Evolutionary conservation across 2,888 invertebrate species (phyloP), one percentile per base, ranked within the genome.

Genomic region (Strigamia maritima): DNA sequence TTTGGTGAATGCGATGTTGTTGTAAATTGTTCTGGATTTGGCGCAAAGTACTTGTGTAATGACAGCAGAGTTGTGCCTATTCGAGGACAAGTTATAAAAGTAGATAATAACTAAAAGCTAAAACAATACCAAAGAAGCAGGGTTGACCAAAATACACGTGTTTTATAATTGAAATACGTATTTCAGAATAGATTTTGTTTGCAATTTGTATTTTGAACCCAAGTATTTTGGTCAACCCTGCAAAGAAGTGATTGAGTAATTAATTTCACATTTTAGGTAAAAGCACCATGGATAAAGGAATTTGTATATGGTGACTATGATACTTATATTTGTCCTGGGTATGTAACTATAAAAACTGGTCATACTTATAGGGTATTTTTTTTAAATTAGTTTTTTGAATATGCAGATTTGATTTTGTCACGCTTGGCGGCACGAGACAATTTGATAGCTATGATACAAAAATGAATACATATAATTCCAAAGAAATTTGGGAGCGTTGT

Each of bases 221-320:
- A n/a, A n/a, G n/a, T n/a, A n/a, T n/a, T n/a, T n/a, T n/a, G n/a
- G n/a, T n/a, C n/a, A n/a, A n/a, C n/a, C n/a, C n/a, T n/a, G n/a
- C n/a, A n/a, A n/a, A n/a, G n/a, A n/a, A n/a, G n/a, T n/a, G n/a
- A n/a, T 24, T 74, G 8, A 74, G 1, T 24, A 24, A 31, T 74
- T 74, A 10, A n/a, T 74, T 74, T 26, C 10, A 6, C 7, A 24
- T 75, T n/a, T 24, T 35, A 91, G 90, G 90, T 92, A 0, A 89
- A 90, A 79, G 96, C 95, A 0, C 95, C 95, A 0, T 97, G 95
- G 95, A 87, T 97, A 75, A 95, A 94, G 86, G 92, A 91, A 10
- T 95, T 94, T 79, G 93, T 93, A 84, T 97, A 94, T 84, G 93
- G 91, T 0, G 95, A 95, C 84, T 90, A 91, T 80, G 94, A 94